Evolutionary conservation across 2,797 vertebrate species (phyloP), one percentile per base, ranked within the genome.

Genomic region (Decapterus maruadsi): DNA sequence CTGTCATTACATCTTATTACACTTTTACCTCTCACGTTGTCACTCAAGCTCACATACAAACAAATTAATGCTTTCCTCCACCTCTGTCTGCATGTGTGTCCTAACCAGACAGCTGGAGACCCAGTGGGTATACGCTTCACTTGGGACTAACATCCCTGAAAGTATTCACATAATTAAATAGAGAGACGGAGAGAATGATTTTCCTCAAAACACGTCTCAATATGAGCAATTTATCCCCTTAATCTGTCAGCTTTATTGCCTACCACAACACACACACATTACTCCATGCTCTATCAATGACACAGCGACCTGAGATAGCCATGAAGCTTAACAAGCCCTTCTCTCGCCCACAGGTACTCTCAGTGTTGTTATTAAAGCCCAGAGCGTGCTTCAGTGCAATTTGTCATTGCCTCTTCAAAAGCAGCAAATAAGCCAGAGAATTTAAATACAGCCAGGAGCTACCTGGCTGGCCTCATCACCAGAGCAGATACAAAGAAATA

Each of bases 351-450:
- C 43, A 69, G 69, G 56, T 68, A 48, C 51, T 68, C 54, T 68
- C 8, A 53, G 58, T 71, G 31, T 75, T 77, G 43, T 82, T 80
- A 76, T 76, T 82, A 75, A 78, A 78, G 66, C 77, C 58, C 50
- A 29, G 4, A 50, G 80, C 40, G 1, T 48, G 73, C 53, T 51
- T 71, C 48, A 19, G 48, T 62, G 61, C 50, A 48, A 60, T 42
- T 26, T 86, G 64, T 66, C 63, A 38, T 22, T 8, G 57, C 22
- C 20, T 73, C 43, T 63, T 71, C 26, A 67, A 68, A 68, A 4
- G 55, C n/a, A 42, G 61, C 8, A 36, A 73, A 74, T 31, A 72
- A 72, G 55, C 51, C n/a, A 20, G 2, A 50, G 57, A 58, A 71
- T 77, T 31, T 61, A 29, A 76, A 78, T 76, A 61, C 11, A 68